Conservation (phyloP, 2,797 vertebrate genomes). For the Chaetodon trifasciatus region DNA sequence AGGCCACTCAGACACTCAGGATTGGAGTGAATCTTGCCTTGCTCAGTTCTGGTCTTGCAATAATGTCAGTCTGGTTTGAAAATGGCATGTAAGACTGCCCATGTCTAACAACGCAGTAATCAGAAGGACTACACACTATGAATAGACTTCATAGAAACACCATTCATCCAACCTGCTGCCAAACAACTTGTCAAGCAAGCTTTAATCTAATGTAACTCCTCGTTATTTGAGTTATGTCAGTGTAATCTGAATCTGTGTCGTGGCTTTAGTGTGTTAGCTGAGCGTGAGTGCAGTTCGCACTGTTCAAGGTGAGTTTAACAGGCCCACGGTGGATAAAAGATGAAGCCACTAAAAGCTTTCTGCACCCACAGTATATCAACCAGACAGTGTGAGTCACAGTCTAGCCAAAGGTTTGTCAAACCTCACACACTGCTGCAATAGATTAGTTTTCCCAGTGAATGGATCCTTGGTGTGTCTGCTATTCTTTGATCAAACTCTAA, state of each 20-base stretch:
- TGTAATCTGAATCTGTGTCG: slow-evolving; percentile 26
- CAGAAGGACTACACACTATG: background rate
- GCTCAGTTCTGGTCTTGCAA: slow-evolving; percentile 6
- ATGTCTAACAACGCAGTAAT: slow-evolving; percentile 7
- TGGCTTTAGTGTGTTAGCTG: slow-evolving; percentile 20
- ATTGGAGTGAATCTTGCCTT: slow-evolving; percentile 7
- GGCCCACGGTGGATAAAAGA: slow-evolving; percentile 57
- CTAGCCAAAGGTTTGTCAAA: slow-evolving; percentile 57
- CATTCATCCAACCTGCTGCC: background rate
- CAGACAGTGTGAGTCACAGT: slow-evolving; percentile 55
- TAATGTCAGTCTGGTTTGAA: slow-evolving; percentile 32
- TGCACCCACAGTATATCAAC: slow-evolving; percentile 55
- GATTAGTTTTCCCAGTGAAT: slow-evolving; percentile 47
- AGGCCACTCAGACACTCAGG: slow-evolving; percentile 22
- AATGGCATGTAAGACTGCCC: background rate
- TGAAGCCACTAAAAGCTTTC: slow-evolving; percentile 64
- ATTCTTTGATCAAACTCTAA: slow-evolving; percentile 52
- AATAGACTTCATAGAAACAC: background rate
- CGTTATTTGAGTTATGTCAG: slow-evolving; percentile 7
- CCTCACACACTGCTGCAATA: slow-evolving; percentile 53
- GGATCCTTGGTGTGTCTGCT: slow-evolving; percentile 24
- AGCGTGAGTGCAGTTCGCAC: slow-evolving; percentile 36
- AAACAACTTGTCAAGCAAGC: slow-evolving; percentile 10
- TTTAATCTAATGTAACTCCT: slow-evolving; percentile 12
- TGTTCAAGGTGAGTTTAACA: slow-evolving; percentile 55